These are phyloP conservation scores for Coracias cyanogaster DNA, from an alignment of 2,797 vertebrate genomes.

Conservation along the genomic window DNA sequence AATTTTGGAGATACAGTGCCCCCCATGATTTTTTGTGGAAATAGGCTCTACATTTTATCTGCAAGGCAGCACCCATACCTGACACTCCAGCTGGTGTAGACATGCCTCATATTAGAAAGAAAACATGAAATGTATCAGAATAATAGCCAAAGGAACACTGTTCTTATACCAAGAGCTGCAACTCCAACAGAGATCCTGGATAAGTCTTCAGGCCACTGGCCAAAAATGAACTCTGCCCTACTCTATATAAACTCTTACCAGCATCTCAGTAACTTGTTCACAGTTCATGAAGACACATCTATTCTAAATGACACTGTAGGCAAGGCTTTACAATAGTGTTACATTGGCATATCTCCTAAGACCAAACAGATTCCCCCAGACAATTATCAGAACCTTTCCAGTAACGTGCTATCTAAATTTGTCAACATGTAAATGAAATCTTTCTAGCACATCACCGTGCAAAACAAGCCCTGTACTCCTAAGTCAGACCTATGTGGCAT, in stretches of 20 bases:
- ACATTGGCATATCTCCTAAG: neutral
- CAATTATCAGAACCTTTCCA: neutral
- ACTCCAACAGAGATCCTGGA: neutral
- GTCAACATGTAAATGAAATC: neutral
- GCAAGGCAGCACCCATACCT: neutral
- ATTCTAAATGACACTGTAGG: neutral
- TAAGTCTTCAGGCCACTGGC: neutral
- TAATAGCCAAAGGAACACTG: neutral
- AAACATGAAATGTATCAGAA: neutral
- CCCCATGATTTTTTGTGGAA: neutral
- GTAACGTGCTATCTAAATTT: neutral
- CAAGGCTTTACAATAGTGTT: neutral
- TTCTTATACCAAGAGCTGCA: neutral
- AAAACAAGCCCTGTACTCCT: neutral
- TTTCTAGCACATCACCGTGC: neutral
- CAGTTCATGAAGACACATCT: neutral
- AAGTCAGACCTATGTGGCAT: accelerated
- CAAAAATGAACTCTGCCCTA: neutral
- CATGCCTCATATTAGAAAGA: neutral
- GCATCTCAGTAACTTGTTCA: neutral
- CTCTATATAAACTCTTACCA: neutral
- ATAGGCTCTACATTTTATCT: neutral
- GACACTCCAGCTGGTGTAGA: neutral
- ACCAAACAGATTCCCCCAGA: neutral
- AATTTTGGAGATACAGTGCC: neutral